Conservation (phyloP, 2,888 invertebrate species). For the Trachelus iudaicus region DNA sequence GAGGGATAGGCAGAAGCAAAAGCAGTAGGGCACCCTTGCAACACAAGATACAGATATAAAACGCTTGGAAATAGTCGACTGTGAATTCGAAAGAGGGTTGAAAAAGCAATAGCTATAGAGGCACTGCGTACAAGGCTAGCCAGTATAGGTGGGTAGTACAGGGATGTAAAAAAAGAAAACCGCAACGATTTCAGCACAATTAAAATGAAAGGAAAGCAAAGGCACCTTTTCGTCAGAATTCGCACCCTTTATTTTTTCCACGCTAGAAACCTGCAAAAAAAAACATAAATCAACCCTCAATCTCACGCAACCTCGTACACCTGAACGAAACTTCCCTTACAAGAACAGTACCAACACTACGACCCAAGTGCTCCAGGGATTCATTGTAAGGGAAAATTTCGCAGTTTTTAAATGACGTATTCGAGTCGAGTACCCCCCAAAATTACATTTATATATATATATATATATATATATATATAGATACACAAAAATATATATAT, state of each 20-base stretch:
- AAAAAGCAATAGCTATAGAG: background rate
- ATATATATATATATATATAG: too few relatives aligned
- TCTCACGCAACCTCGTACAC: background rate
- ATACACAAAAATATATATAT: too few relatives aligned
- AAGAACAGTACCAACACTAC: background rate
- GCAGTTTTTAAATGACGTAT: background rate
- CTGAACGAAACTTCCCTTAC: background rate
- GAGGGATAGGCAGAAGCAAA: slow-evolving; percentile 12
- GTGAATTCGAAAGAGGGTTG: background rate
- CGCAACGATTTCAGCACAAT: slow-evolving; percentile 45
- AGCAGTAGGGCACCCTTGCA: slow-evolving; percentile 12
- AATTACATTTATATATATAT: too few relatives aligned
- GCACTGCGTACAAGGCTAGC: background rate
- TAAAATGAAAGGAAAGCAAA: slow-evolving; percentile 37
- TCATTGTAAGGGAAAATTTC: background rate
- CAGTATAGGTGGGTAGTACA: too few relatives aligned
- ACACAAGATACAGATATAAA: background rate
- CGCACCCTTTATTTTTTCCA: background rate
- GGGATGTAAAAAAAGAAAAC: slow-evolving; percentile 23
- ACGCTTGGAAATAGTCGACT: background rate
- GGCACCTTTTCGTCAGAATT: background rate
- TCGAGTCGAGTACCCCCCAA: background rate
- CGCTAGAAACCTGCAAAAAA: background rate
- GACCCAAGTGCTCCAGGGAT: background rate
- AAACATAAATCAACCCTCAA: background rate